These are phyloP conservation scores for Sebastes melanostomus DNA, from an alignment of 2,797 vertebrate species.

Conservation along the genomic window DNA sequence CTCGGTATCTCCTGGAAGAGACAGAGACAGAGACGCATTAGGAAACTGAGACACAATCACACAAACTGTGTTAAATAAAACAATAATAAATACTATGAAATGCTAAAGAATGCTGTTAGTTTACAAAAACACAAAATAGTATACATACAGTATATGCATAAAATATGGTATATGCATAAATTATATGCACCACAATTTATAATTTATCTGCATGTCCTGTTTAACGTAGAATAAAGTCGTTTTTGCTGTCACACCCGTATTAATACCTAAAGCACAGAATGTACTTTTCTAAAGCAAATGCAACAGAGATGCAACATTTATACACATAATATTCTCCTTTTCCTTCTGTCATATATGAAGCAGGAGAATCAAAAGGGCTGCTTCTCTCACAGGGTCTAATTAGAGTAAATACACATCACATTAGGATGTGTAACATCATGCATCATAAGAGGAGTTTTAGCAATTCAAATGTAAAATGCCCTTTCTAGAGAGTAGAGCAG, in stretches of 20 bases:
- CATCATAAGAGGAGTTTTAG: neutral
- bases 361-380: neutral
- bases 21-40: neutral
- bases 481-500: neutral
- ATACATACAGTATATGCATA: neutral
- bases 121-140: neutral
- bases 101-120: neutral
- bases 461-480: neutral
- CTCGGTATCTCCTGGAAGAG: slow-evolving; percentile 83
- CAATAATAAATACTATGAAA: neutral
- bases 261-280: neutral
- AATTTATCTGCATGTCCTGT: neutral
- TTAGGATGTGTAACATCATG: neutral
- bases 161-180: neutral
- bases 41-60: neutral
- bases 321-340: neutral
- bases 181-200: neutral
- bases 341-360: neutral
- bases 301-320: neutral
- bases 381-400: slow-evolving; percentile 7
- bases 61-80: neutral
- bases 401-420: neutral
- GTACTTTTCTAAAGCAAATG: neutral
- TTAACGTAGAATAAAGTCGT: neutral
- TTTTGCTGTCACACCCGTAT: neutral